Base-by-base conservation (phyloP, 2,113 vertebrate genomes). In the Pseudorectes ferrugineus region DNA sequence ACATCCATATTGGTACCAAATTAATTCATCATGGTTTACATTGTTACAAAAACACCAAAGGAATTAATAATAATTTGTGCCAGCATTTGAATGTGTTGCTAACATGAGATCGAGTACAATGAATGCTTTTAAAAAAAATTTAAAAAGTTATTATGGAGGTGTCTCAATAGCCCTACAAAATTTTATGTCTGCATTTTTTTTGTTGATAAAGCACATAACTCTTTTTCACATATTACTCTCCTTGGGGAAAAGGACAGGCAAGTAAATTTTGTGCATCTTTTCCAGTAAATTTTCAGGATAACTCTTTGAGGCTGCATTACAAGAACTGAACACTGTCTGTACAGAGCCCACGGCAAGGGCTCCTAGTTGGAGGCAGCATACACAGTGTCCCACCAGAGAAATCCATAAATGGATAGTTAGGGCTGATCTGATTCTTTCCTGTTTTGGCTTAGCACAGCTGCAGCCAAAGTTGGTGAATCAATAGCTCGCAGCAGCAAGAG, bases 1-100 rank as follows among this genome's bases (percentile, higher is more conserved):
- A 95, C 93, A 97, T 79, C 75, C 76, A 86, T 88, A 95, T 95
- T 97, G 96, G 92, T 84, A 83, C 70, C 84, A 93, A 97, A 97
- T 97, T 83, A 97, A 90, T 97, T 96, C 95, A 97, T 97, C 74
- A 85, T 96, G 94, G 71, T 79, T 93, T 91, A 49, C 73, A 79
- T 63, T 95, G 85, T 68, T 93, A 76, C 43, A 95, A 94, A 93
- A 97, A 92, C 55, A 85, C 57, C 31, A 78, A 81, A 87, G 65
- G 92, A 94, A 97, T 97, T 93, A 96, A 94, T 80, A 97, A 94
- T 59, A 54, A 96, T 81, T 95, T 92, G 46, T 90, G 66, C 67
- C 54, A 93, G 80, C 55, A 82, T 92, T 95, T 96, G 43, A 92
- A 90, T 70, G 63, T 84, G 91, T 92, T 93, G 68, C 36, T 95